Base-by-base conservation (phyloP, 2,113 vertebrate genomes). In the Poecilia latipinna region DNA sequence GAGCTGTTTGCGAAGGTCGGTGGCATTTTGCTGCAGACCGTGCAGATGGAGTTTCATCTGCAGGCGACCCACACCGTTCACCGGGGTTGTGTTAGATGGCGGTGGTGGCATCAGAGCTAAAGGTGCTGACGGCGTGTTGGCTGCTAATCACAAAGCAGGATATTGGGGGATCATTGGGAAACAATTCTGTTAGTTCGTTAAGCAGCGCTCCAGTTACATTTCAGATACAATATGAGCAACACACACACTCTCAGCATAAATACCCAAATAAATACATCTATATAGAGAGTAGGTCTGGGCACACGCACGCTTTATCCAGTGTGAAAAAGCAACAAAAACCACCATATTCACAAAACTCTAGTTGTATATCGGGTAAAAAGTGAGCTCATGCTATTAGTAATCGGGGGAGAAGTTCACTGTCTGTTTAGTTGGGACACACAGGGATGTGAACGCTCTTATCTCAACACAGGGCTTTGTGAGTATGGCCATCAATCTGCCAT, bases 11-110 rank as follows among this genome's bases (percentile, higher is more conserved):
- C 97, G 96, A 71, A 99, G 95, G 82, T 98, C 97, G 1, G 95
- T 96, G 89, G 98, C 95, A 1, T 97, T 99, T 83, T 96, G 97
- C 91, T 99, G 97, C 80, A 99, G 94, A 86, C 96, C 97, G 1
- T 97, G 96, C 75, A 99, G 94, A 82, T 99, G 96, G 78, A 98
- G 95, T 93, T 98, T 96, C 97, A 99, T 97, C 92, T 98, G 96
- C 84, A 98, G 83, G 35, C 96, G 96, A 75, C 92, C 94, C 82
- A 96, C 82, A 13, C 95, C 92, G 4, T 95, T 95, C 83, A 95
- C 89, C 79, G 94, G 97, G 5, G 93, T 95, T 0, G 92, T 93
- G 42, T 91, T 91, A 0, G 96, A 93, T 5, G 97, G 95, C 0
- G 95, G 95, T 0, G 97, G 96, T 1, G 95, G 95, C 95, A 95